Conservation (phyloP, 2,113 vertebrate genomes). For the Phalacrocorax aristotelis region DNA sequence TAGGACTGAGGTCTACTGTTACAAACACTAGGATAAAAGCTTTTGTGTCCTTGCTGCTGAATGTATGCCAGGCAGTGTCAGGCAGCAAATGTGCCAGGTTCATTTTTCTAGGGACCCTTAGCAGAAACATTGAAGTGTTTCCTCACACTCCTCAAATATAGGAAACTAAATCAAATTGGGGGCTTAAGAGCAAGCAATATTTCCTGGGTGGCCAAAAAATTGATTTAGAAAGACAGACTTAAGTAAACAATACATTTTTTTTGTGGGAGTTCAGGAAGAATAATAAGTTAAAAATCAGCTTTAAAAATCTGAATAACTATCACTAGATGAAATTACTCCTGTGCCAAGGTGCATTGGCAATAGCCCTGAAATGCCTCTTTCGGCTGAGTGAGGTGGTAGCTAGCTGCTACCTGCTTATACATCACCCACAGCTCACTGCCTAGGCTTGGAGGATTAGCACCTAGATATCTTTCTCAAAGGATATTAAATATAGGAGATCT, state of each 20-base stretch:
- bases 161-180: neutral
- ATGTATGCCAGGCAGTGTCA: neutral
- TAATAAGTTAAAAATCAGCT: neutral
- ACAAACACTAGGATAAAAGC: neutral
- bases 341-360: neutral
- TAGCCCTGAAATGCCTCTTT: neutral
- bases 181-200: neutral
- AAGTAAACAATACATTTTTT: neutral
- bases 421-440: neutral
- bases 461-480: neutral
- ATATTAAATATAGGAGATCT: neutral
- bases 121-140: neutral
- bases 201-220: neutral
- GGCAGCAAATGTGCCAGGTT: neutral
- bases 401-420: neutral
- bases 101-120: neutral
- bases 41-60: neutral
- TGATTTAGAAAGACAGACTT: neutral
- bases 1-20: neutral
- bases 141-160: neutral
- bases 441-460: neutral
- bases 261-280: neutral
- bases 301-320: neutral
- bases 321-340: neutral
- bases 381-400: neutral